phyloP scores from a whole-genome alignment of 1,140 invertebrate species.

The Drosophila punjabiensis region DNA sequence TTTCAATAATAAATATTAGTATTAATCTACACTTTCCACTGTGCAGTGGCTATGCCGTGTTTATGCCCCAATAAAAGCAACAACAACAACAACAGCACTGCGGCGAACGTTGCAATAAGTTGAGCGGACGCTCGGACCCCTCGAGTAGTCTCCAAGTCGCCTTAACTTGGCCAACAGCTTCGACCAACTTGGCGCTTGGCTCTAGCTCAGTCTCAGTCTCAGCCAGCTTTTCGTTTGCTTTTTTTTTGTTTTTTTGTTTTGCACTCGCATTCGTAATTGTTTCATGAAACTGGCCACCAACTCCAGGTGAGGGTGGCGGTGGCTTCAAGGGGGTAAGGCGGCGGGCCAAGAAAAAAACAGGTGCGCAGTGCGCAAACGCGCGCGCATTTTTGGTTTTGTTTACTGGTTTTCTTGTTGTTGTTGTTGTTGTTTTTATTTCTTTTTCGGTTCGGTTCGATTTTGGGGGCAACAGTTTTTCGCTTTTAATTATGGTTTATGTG shows the following conservation, averaged over 20 bases:
- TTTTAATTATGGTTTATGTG: slow-evolving; percentile 79
- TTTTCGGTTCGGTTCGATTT: slow-evolving; percentile 53
- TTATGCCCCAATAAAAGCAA: slow-evolving; percentile 49
- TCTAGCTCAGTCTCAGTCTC: slow-evolving; percentile 17
- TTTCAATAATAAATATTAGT: too few relatives aligned
- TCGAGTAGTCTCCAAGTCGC: slow-evolving; percentile 19
- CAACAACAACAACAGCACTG: slow-evolving; percentile 27
- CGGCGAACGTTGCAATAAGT: slow-evolving; percentile 48
- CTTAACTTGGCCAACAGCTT: slow-evolving; percentile 51
- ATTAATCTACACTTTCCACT: slow-evolving; percentile 24
- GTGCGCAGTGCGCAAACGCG: slow-evolving; percentile 65
- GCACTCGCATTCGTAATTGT: slow-evolving; percentile 71
- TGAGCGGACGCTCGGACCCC: slow-evolving; percentile 34
- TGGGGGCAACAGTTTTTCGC: slow-evolving; percentile 70
- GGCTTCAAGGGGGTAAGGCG: neutral
- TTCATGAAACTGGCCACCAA: slow-evolving; percentile 76
- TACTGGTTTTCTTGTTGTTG: slow-evolving; percentile 42
- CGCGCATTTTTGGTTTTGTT: slow-evolving; percentile 59
- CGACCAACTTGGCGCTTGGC: slow-evolving; percentile 56
- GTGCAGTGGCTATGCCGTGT: slow-evolving; percentile 39
- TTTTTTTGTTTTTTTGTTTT: slow-evolving; percentile 37
- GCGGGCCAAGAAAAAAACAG: slow-evolving; percentile 53
- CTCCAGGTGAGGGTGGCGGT: slow-evolving; percentile 15
- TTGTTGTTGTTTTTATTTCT: slow-evolving; percentile 5
- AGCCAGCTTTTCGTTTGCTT: slow-evolving; percentile 31